phyloP scores from a whole-genome alignment of 2,113 vertebrate species.

The Anthoscopus minutus region DNA sequence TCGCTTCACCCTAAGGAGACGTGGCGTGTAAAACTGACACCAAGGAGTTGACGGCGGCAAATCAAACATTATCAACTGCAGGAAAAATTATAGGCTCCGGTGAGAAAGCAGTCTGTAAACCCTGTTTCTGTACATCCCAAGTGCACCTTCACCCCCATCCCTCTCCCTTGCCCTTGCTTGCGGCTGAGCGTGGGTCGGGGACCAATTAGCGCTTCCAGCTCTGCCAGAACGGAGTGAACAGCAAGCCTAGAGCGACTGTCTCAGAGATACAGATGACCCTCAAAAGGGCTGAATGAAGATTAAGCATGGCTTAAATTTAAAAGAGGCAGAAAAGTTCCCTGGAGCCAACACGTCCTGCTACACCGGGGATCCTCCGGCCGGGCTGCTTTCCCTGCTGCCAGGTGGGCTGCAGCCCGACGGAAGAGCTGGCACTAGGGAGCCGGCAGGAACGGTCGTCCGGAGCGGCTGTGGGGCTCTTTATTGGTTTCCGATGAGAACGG shows the following conservation, averaged over 20 bases:
- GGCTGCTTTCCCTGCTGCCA: not conserved
- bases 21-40: not conserved
- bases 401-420: not conserved
- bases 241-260: not conserved
- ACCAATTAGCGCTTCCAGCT: not conserved
- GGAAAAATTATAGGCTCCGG: not conserved
- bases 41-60: not conserved
- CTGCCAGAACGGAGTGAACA: not conserved
- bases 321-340: not conserved
- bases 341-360: not conserved
- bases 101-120: not conserved
- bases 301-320: not conserved
- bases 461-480: not conserved
- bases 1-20: not conserved
- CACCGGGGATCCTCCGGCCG: not conserved
- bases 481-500: not conserved
- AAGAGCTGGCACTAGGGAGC: not conserved
- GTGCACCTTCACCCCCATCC: not conserved
- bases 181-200: not conserved
- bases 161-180: not conserved
- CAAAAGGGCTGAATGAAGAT: not conserved
- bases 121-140: not conserved
- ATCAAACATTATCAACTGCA: not conserved
- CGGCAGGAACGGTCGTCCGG: not conserved
- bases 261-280: not conserved